Evolutionary conservation across 1,140 invertebrate species (phyloP), one percentile per base, ranked within the genome.

Genomic region (Drosophila virilis): DNA sequence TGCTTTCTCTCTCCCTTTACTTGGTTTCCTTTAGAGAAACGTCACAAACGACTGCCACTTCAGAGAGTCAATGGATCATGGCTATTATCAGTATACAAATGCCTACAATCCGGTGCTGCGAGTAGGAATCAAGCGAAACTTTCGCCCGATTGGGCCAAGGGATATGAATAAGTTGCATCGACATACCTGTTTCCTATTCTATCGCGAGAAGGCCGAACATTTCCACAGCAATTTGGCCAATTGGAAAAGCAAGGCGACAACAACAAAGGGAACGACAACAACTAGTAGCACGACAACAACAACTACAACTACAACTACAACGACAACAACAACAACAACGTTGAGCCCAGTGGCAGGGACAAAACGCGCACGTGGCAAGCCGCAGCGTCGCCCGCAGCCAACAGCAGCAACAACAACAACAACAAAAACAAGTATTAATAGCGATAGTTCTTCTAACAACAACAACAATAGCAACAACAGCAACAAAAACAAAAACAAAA

Each of bases 11-110:
- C 71, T 12, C 28, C n/a, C 0, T 58, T 32, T 5, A 1, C 32
- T 28, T 50, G 6, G 7, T 46, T 6, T 42, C 35, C n/a, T 51
- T 54, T 59, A 92, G 91, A 91, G 62, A 92, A 86, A 79, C 76
- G 83, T 69, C 71, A 90, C 84, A 74, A 77, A 83, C 42, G 88
- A 91, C 40, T 92, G 91, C 46, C 91, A 92, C 61, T 92, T 92
- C 67, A 80, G 42, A 12, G 91, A 92, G 76, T 59, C 40, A 7
- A 61, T 92, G 55, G 72, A 81, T 46, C 69, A 55, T n/a, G 91
- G 91, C 8, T 75, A 91, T 64, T 76, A 71, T 35, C 64, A 78
- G 40, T 92, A 70, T 12, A 74, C 62, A 9, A 76, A 78, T 45
- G 81, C 84, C 48, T 81, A 91, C 59, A 90, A 92, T 65, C 45